Evolutionary conservation across 2,797 vertebrate genomes (phyloP), one percentile per base, ranked within the genome.

Genomic region (Staurois parvus): DNA sequence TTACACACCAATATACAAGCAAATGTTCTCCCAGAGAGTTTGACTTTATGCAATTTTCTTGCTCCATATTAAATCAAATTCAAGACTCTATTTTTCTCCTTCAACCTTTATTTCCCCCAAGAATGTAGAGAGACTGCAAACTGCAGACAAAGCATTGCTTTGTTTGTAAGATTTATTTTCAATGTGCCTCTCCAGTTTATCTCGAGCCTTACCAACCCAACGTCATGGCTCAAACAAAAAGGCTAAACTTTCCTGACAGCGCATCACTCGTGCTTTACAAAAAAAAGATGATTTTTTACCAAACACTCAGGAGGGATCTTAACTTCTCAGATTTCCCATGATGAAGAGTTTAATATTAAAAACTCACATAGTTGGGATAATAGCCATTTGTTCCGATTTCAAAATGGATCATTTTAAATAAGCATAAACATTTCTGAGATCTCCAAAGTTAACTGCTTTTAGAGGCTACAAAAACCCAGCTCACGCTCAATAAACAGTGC

Each of bases 31-130:
- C 85, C 85, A 79, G 85, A 87, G 85, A 87, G 85, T 87, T 87
- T 87, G 85, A 87, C 85, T 87, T 87, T 87, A 87, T 87, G 85
- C 85, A 87, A 87, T 87, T 87, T 87, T 75, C 76, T 78, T 87
- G 85, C 81, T 83, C 85, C 81, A 87, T 87, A 87, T 87, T 87
- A 87, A 87, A 87, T 87, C 85, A 87, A 87, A 87, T 87, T 87
- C 85, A 87, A 83, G 85, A 87, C 85, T 83, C 85, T 87, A 87
- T 87, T 87, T 87, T 87, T 87, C 85, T 87, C 80, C 85, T 87
- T 87, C 85, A 87, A 87, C 85, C 85, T 87, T 87, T 87, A 87
- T 83, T 87, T 87, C 85, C 85, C 85, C 85, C 81, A 87, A 87
- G 85, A 87, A 87, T 78, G 81, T 67, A 83, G 76, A 87, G 85